Base-by-base conservation (phyloP, 1,140 invertebrate genomes). In the Ceratina calcarata region DNA sequence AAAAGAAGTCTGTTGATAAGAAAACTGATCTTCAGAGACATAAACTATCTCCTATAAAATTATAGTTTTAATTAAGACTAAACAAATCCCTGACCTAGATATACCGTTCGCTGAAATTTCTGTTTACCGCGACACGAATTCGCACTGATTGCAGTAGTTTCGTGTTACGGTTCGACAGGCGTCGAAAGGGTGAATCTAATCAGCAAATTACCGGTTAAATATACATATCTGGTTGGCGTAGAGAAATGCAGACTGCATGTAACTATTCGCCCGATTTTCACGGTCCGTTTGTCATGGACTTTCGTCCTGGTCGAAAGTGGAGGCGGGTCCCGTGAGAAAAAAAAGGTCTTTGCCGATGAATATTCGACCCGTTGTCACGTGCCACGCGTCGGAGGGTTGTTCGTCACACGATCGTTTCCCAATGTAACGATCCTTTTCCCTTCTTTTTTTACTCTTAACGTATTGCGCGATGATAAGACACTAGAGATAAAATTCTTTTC, bases 181-280 rank as follows among this genome's bases (percentile, higher is more conserved):
- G 49, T 0, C 55, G 51, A 71, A 76, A 69, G 72, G 71, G 55
- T 62, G 55, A 68, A 76, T 66, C 57, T 16, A 32, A 13, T 24
- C 71, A 58, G 53, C 49, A 70, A 78, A 73, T 57, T 71, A 37
- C 60, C 66, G 15, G 22, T 24, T 66, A 84, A 81, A 85, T 84
- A 81, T 82, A 85, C 61, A 84, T 70, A 85, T 85, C 83, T 81
- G 49, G 64, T 15, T 27, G 32, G 24, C 18, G 67, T 78, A 78
- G 81, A 66, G 61, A 66, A 78, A 51, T 72, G 65, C 80, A 87
- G 86, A 91, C 90, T 92, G 91, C 89, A 89, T 91, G 89, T 90
- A 92, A 88, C 83, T 88, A 86, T 85, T 89, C 81, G 85, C 65
- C 86, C 37, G 10, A 77, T 89, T 92, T 92, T 91, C 90, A 92